Conservation (phyloP, 2,797 vertebrate species). For the Cirrhinus mrigala region DNA sequence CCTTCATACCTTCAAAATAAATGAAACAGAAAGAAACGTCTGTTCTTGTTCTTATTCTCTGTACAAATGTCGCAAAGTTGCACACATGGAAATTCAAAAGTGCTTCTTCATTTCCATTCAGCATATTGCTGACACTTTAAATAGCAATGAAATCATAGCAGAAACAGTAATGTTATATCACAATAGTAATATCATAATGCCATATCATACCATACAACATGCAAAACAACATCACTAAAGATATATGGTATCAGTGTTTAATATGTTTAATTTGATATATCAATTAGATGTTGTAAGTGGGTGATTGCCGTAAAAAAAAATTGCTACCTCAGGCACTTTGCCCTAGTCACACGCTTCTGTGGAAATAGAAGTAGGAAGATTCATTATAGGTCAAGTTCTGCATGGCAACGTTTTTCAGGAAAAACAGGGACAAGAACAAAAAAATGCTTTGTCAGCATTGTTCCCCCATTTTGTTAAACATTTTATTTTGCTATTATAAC, state of each 20-base stretch:
- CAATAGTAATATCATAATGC: not conserved
- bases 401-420: constrained; percentile 52
- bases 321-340: constrained; percentile 63
- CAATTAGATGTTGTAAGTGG: constrained; percentile 18
- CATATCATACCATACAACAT: not conserved
- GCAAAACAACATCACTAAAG: not conserved
- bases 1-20: not conserved
- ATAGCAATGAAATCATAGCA: constrained; percentile 18
- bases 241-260: constrained; percentile 2
- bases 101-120: not conserved
- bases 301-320: constrained; percentile 36
- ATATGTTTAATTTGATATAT: not conserved
- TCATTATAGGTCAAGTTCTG: constrained; percentile 80
- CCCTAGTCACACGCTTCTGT: constrained; percentile 73
- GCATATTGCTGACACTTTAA: constrained; percentile 19
- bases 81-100: constrained; percentile 10
- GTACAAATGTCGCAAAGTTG: not conserved
- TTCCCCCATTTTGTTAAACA: not conserved
- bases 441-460: constrained; percentile 13
- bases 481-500: not conserved
- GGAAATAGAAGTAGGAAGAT: constrained; percentile 79
- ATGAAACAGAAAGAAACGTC: not conserved
- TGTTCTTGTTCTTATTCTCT: not conserved
- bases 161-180: not conserved
- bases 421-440: not conserved